Evolutionary conservation across 2,888 invertebrate species (phyloP).

Genomic region (Gisinianus flammeolus): DNA sequence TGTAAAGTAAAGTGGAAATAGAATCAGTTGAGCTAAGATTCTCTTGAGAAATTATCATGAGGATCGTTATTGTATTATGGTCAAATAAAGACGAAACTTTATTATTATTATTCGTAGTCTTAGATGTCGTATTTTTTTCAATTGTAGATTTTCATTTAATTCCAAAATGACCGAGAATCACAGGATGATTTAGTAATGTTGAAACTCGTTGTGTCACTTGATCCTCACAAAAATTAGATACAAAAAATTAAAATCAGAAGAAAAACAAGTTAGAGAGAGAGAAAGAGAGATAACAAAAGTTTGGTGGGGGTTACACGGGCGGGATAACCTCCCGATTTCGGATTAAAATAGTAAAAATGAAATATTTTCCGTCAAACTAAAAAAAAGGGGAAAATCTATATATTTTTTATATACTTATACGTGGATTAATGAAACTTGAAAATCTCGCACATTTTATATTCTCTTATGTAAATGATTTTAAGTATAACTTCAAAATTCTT

Average conservation of each 20-base stretch:
- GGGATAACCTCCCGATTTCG: too few relatives aligned
- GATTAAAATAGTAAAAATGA: too few relatives aligned
- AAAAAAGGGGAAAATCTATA: too few relatives aligned
- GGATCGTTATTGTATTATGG: neutral
- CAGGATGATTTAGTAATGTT: neutral
- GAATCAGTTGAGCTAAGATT: neutral
- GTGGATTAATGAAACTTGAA: too few relatives aligned
- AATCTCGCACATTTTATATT: too few relatives aligned
- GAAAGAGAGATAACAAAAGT: neutral
- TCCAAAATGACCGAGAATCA: neutral
- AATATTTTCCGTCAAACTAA: too few relatives aligned
- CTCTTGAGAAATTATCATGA: neutral
- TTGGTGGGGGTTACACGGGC: neutral
- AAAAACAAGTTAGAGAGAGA: neutral
- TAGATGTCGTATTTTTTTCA: too few relatives aligned
- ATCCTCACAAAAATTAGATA: neutral
- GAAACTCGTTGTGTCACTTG: neutral
- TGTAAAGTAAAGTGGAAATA: neutral
- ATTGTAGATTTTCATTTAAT: too few relatives aligned
- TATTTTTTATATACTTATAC: too few relatives aligned
- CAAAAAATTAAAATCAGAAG: neutral
- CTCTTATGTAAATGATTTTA: too few relatives aligned
- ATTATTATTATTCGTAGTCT: neutral
- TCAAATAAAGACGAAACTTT: neutral
- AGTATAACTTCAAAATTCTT: neutral